A percentile compares a stretch with the other conserved stretches of the same genome.
Evolutionary conservation across 2,113 vertebrate species (phyloP).

Genomic region (Tachysurus fulvidraco): DNA sequence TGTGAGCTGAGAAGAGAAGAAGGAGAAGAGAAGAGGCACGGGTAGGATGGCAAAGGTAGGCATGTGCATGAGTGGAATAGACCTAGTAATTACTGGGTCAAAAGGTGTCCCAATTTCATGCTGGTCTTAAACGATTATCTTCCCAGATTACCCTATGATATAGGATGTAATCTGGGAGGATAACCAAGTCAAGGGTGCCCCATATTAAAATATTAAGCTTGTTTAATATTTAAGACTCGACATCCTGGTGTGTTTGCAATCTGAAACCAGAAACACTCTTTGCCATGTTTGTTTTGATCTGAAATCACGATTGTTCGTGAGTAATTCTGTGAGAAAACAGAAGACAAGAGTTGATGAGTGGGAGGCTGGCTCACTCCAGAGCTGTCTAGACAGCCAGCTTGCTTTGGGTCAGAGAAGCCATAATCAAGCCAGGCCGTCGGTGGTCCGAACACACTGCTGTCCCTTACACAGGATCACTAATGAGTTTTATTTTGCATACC

Average conservation of each 20-base stretch:
- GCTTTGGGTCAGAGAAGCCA: conserved; percentile 38
- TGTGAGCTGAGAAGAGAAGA: neutral
- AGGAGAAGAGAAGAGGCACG: neutral
- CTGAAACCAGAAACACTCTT: neutral
- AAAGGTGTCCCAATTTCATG: neutral
- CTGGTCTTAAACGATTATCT: too few species aligned
- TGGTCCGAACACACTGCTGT: conserved; percentile 21
- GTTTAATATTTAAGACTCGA: neutral
- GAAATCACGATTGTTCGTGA: neutral
- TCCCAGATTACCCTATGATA: neutral
- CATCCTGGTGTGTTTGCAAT: neutral
- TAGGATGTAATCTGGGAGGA: neutral
- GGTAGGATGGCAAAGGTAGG: neutral
- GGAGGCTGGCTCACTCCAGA: conserved; percentile 30
- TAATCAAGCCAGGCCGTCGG: conserved; percentile 49
- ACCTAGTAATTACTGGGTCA: neutral
- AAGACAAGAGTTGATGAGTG: neutral
- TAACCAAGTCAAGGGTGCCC: neutral
- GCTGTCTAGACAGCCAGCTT: conserved; percentile 52
- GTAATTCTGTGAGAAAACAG: neutral
- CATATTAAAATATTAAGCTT: neutral
- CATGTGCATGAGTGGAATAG: neutral
- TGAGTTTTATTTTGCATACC: conserved; percentile 25
- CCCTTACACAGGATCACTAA: conserved; percentile 28
- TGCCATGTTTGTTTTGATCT: neutral